A percentile compares a stretch with the other conserved stretches of the same genome.
phyloP scores from a whole-genome alignment of 1,140 invertebrate species.

The Pinna nobilis region DNA sequence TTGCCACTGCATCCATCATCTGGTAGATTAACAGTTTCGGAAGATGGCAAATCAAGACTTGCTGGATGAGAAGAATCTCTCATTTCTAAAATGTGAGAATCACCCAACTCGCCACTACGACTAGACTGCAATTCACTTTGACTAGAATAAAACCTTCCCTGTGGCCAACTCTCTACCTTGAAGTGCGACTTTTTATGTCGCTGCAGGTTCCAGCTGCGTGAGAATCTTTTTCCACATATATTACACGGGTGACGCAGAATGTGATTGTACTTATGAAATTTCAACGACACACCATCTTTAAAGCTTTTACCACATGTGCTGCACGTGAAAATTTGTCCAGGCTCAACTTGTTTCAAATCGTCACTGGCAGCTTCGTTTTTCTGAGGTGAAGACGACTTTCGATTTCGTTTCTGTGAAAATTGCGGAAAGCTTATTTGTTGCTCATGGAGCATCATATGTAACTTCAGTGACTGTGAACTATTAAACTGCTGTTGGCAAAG shows the following conservation, averaged over 20 bases:
- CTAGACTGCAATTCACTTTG: too few relatives aligned
- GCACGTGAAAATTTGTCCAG: slow-evolving; percentile 33
- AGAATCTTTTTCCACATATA: slow-evolving; percentile 53
- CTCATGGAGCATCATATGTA: slow-evolving; percentile 35
- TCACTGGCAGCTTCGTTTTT: background rate
- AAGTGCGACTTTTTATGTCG: slow-evolving; percentile 53
- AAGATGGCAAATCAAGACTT: too few relatives aligned
- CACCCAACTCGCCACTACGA: too few relatives aligned
- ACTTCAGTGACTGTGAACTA: slow-evolving; percentile 10
- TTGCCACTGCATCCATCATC: too few relatives aligned
- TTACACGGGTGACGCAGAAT: slow-evolving; percentile 50
- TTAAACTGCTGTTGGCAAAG: slow-evolving; percentile 38
- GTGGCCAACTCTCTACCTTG: slow-evolving; percentile 12
- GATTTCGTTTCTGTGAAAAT: slow-evolving; percentile 8
- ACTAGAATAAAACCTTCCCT: too few relatives aligned
- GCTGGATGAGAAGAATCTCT: too few relatives aligned
- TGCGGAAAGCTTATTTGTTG: background rate
- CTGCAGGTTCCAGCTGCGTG: slow-evolving; percentile 56
- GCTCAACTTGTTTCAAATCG: slow-evolving; percentile 10
- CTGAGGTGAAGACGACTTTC: slow-evolving; percentile 8
- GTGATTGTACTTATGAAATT: slow-evolving; percentile 58
- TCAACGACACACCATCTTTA: slow-evolving; percentile 51
- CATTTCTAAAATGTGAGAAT: too few relatives aligned
- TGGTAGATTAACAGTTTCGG: too few relatives aligned
- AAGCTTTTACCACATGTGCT: slow-evolving; percentile 57